Percentiles rank a stretch among this genome's conserved stretches.
These are phyloP conservation scores for Xestia ashworthii DNA, from an alignment of 2,888 invertebrate genomes.

Conservation along the genomic window DNA sequence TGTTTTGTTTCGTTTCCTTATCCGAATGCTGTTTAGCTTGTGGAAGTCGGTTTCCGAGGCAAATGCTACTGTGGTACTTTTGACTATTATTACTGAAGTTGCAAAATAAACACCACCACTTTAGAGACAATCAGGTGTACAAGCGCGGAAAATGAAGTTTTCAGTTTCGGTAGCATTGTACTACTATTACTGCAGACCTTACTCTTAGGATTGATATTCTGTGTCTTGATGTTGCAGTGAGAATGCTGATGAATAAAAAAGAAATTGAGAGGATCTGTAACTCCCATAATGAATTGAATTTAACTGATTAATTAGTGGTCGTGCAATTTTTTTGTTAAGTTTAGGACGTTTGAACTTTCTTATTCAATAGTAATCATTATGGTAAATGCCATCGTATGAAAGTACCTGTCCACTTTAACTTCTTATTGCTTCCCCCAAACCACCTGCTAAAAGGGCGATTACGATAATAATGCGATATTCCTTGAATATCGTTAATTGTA, in stretches of 20 bases:
- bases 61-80: neutral
- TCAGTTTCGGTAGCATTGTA: neutral
- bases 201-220: neutral
- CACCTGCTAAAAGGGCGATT: conserved; percentile 32
- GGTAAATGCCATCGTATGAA: neutral
- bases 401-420: neutral
- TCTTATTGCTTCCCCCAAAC: conserved; percentile 12
- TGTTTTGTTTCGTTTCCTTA: conserved; percentile 14
- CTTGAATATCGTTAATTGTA: conserved; percentile 25
- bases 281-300: neutral
- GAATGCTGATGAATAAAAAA: neutral
- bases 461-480: conserved; percentile 28
- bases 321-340: neutral
- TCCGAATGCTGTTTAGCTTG: conserved; percentile 17
- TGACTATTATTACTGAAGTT: conserved; percentile 1
- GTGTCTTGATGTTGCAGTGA: neutral
- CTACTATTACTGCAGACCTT: neutral
- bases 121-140: neutral
- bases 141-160: too few relatives aligned
- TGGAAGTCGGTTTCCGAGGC: neutral
- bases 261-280: too few relatives aligned
- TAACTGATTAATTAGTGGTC: neutral
- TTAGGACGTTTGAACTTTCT: conserved; percentile 7
- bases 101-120: conserved; percentile 11
- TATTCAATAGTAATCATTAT: neutral